Evolutionary conservation across 2,113 vertebrate genomes (phyloP), one percentile per base, ranked within the genome.

Genomic region (Centropus bengalensis): DNA sequence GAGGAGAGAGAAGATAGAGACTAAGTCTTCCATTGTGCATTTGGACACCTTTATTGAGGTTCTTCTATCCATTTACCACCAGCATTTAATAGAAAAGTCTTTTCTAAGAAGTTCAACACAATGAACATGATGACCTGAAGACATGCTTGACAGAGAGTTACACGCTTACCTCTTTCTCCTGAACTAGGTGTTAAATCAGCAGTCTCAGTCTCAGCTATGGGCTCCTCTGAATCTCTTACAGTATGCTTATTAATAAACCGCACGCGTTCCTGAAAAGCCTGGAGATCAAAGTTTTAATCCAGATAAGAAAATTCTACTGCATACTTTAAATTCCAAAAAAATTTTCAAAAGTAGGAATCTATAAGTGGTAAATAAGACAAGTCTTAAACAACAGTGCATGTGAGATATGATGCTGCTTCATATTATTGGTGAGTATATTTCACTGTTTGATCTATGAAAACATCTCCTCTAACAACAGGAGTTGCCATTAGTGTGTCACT

Each of bases 201-300:
- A 60, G n/a, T 42, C 24, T 64, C 82, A 26, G 66, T 23, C 47
- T 69, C 95, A 69, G 71, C 28, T 49, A 17, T 5, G 28, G 52
- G n/a, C 14, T 95, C 84, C 36, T 88, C 63, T 32, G 69, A 67
- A 28, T n/a, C 33, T 94, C 74, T 93, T 40, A 24, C 66, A 49
- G 92, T 52, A 54, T 77, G 69, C 86, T 97, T 96, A 44, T 98
- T 97, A 56, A 98, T 96, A 95, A 97, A 99, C 49, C 79, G 95
- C 42, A 98, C n/a, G 45, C 98, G 98, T 69, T 98, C 97, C 94
- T 98, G 97, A 79, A 96, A 94, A 93, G 98, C 98, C 99, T 99
- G 63, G 16, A 91, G 80, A 93, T 54, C 28, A 76, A 77, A 91
- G 42, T 81, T 86, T 91, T 67, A 82, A 76, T 83, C 47, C 49